These are phyloP conservation scores for Galeopterus variegatus DNA, from an alignment of 2,113 vertebrate species.

Conservation along the genomic window DNA sequence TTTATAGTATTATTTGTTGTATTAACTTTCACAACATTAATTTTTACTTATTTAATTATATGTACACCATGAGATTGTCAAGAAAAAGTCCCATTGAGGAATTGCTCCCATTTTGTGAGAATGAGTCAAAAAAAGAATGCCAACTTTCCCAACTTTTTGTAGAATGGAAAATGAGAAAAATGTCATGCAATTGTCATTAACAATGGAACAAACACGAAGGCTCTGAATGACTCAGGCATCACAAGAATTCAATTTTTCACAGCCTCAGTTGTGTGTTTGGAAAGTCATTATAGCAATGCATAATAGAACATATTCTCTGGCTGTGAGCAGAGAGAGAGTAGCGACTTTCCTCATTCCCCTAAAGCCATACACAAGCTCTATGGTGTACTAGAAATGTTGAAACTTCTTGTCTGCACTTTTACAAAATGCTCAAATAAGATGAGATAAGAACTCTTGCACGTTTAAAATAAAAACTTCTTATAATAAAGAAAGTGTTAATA, in stretches of 20 bases:
- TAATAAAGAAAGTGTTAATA: neutral
- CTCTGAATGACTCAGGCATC: constrained; percentile 14
- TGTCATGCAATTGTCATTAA: neutral
- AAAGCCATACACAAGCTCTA: neutral
- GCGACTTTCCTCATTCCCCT: neutral
- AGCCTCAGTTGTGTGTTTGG: neutral
- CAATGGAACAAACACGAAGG: neutral
- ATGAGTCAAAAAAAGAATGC: constrained; percentile 50
- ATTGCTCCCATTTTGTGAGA: constrained; percentile 50
- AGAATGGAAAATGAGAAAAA: constrained; percentile 59
- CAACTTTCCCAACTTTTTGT: constrained; percentile 31
- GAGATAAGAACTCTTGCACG: neutral
- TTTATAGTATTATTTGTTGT: neutral
- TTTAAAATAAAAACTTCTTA: constrained; percentile 29
- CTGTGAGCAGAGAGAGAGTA: constrained; percentile 29
- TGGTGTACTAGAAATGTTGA: neutral
- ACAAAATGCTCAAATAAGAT: constrained; percentile 15
- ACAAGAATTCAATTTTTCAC: neutral
- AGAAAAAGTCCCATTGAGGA: neutral
- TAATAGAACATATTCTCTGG: neutral
- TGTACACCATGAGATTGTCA: neutral
- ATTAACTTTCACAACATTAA: neutral
- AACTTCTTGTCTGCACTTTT: neutral
- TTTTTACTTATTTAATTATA: constrained; percentile 16
- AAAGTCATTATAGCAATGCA: constrained; percentile 18